phyloP scores from a whole-genome alignment of 2,113 vertebrate genomes.

The Procavia capensis region DNA sequence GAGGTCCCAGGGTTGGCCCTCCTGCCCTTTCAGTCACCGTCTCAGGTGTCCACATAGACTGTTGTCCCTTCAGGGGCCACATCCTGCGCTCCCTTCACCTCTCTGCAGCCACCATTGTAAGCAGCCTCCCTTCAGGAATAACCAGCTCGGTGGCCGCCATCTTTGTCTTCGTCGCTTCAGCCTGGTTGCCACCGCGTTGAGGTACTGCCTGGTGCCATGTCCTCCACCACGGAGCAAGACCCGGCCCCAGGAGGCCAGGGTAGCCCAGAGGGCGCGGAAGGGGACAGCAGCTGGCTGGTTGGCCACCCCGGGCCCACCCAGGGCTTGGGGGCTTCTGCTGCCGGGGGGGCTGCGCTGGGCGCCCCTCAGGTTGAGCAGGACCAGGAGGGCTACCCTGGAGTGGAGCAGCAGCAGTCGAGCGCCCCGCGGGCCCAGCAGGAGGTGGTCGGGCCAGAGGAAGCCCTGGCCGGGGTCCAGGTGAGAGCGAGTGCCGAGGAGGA shows the following conservation, averaged over 20 bases:
- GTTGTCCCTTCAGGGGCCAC: background rate
- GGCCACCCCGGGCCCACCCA: rapidly evolving
- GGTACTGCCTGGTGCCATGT: background rate
- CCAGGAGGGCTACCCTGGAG: no score
- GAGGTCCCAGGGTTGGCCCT: rapidly evolving
- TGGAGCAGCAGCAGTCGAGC: no score
- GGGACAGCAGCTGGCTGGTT: rapidly evolving
- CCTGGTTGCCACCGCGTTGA: rapidly evolving
- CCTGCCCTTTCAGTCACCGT: rapidly evolving
- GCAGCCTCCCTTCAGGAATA: background rate
- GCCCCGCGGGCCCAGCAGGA: no score
- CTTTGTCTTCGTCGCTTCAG: rapidly evolving
- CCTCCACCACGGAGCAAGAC: background rate
- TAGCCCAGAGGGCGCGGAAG: rapidly evolving
- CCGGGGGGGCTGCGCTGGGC: no score
- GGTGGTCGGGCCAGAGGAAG: no score
- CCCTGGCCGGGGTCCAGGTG: no score
- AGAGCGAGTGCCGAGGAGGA: no score
- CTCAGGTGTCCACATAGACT: background rate
- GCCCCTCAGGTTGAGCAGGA: no score
- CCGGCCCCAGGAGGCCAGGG: background rate
- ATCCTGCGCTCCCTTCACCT: rapidly evolving
- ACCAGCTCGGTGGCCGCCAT: background rate
- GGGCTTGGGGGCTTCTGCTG: rapidly evolving
- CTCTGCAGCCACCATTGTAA: rapidly evolving